Evolutionary conservation across 2,113 vertebrate genomes (phyloP), one percentile per base, ranked within the genome.

Genomic region (Sciurus niger): DNA sequence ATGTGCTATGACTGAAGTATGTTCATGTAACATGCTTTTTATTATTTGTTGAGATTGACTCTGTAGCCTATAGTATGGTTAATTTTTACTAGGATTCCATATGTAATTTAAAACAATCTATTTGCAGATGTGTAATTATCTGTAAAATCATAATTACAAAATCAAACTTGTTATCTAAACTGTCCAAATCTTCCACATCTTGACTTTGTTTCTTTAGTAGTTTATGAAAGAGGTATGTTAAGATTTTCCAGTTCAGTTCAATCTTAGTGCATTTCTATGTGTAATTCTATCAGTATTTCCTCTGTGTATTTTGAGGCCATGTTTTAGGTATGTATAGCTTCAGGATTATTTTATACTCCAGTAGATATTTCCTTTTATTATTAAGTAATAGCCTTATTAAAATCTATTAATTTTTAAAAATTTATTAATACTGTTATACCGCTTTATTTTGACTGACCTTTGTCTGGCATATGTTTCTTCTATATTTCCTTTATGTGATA

Each of bases 191-290:
- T 84, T 90, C 46, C 32, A 76, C 55, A 46, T 84, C 24, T 77
- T 91, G 25, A 88, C 53, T 60, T 51, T 55, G 55, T 89, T 92
- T 95, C 43, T 89, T 85, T 58, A 67, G n/a, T 78, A 78, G 51
- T 46, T 89, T 53, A 51, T 30, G 14, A 94, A 25, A 86, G 53
- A 43, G 17, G 4, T 63, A 43, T 87, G 25, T 84, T 94, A 84
- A 73, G 55, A 74, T 84, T 48, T 55, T 32, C 10, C 17, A 46
- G 6, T 48, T 80, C 48, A 53, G 63, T 84, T 94, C 63, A 67
- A 20, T 92, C 16, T 89, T 40, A 89, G 8, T 89, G 46, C 2
- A 34, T 72, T 85, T 89, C 53, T 34, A 73, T 34, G 80, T 93
- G 5, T 68, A 85, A 43, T 78, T 92, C 14, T 93, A 24, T 55